Conservation (phyloP, 2,888 invertebrate genomes). For the Trissonchulus sp. region DNA sequence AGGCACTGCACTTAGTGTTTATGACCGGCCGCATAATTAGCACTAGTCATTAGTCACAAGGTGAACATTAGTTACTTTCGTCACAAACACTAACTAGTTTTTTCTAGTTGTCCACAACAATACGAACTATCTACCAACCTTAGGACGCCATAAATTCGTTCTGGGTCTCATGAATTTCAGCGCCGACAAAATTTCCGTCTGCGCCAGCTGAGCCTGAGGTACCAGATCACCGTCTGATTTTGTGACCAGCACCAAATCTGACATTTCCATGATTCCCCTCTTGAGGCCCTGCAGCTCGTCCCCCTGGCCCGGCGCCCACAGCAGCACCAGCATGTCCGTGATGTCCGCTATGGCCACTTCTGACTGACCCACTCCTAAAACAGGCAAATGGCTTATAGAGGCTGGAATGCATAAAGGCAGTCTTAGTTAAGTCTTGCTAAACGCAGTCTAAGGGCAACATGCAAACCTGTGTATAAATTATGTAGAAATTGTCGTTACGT, state of each 20-base stretch:
- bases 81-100: too few species aligned
- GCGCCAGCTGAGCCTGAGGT: constrained; percentile 57
- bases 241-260: constrained; percentile 59
- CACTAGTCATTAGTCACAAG: too few species aligned
- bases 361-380: constrained; percentile 60
- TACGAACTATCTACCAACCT: constrained; percentile 43
- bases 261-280: constrained; percentile 60
- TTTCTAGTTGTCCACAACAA: too few species aligned
- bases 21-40: too few species aligned
- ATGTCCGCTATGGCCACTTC: constrained; percentile 60
- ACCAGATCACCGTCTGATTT: constrained; percentile 61
- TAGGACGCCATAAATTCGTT: constrained; percentile 54
- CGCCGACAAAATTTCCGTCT: constrained; percentile 59
- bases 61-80: too few species aligned
- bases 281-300: constrained; percentile 60
- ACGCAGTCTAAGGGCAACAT: too few species aligned
- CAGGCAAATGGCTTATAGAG: too few species aligned
- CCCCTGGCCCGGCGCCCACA: constrained; percentile 60
- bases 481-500: too few species aligned
- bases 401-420: too few species aligned
- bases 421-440: too few species aligned
- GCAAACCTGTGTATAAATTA: too few species aligned
- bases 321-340: constrained; percentile 60
- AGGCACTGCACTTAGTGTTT: neutral
- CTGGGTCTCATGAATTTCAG: constrained; percentile 57